Evolutionary conservation across 2,113 vertebrate species (phyloP).

Genomic region (Struthio camelus): DNA sequence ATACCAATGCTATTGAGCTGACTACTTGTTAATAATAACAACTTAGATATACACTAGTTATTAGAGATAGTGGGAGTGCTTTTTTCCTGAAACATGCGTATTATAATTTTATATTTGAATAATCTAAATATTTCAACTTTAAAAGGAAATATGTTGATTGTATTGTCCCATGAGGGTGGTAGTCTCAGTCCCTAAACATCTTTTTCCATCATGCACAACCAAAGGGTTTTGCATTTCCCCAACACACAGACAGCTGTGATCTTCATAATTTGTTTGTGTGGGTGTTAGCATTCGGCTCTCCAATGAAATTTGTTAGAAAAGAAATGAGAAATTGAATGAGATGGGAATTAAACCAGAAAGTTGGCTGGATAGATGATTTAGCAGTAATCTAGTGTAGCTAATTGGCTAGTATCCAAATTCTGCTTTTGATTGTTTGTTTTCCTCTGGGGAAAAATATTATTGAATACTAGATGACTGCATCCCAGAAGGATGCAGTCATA

Average conservation of each 20-base stretch:
- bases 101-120: neutral
- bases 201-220: neutral
- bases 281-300: slow-evolving; percentile 4
- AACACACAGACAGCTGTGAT: neutral
- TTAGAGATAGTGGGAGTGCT: neutral
- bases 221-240: neutral
- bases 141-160: neutral
- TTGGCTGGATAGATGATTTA: slow-evolving; percentile 41
- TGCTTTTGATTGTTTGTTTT: slow-evolving; percentile 44
- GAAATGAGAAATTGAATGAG: slow-evolving; percentile 20
- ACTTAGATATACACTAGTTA: neutral
- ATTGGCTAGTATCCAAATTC: slow-evolving; percentile 48
- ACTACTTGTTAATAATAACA: neutral
- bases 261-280: slow-evolving; percentile 11
- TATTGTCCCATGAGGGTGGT: neutral
- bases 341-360: slow-evolving; percentile 48
- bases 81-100: neutral
- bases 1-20: neutral
- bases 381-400: slow-evolving; percentile 48
- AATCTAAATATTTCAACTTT: neutral
- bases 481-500: neutral
- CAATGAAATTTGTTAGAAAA: slow-evolving; percentile 36
- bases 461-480: neutral
- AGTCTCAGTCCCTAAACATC: neutral
- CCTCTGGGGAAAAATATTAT: neutral